Evolutionary conservation across 2,888 invertebrate genomes (phyloP), one percentile per base, ranked within the genome.

Genomic region (Ochropacha duplaris): DNA sequence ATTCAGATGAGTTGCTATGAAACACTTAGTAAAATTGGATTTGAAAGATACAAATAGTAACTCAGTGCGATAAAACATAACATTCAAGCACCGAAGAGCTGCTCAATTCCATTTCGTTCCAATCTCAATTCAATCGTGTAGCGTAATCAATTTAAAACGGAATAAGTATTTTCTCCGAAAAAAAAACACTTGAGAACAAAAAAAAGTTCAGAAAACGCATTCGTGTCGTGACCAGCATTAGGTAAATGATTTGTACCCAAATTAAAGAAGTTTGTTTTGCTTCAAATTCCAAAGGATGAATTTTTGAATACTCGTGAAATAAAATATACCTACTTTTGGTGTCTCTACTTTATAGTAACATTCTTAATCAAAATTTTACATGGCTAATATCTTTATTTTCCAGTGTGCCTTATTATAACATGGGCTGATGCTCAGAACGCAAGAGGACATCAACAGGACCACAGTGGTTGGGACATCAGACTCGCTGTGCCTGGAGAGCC

Each of bases 401-500:
- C 79, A 88, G 89, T 78, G 31, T 75, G 57, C 62, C 58, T 79
- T 55, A 59, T 72, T 56, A 69, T 70, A 54, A 66, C 77, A 39
- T 78, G 73, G 74, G 76, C 64, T 36, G 64, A 65, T 19, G 84
- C 83, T 55, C 87, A 88, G 62, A 84, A 83, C 62, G 77, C 80
- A 19, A 74, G 85, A 65, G 72, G 81, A 55, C 63, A 78, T 50
- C 76, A 87, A 24, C 79, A 85, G 56, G 84, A 87, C 50, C 88
- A 86, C 68, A 81, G 79, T 64, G 89, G 94, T 50, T 93, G 94
- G 87, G 94, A 95, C 78, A 94, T 95, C 64, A 86, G 94, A 57
- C 91, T 94, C 54, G 94, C 95, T 19, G 94, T 95, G 52, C 95
- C 95, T 6, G 95, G 95, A 0, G 94, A 95, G 69, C 95, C 95